phyloP scores from a whole-genome alignment of 2,797 vertebrate species.

The Lepus oiostolus region DNA sequence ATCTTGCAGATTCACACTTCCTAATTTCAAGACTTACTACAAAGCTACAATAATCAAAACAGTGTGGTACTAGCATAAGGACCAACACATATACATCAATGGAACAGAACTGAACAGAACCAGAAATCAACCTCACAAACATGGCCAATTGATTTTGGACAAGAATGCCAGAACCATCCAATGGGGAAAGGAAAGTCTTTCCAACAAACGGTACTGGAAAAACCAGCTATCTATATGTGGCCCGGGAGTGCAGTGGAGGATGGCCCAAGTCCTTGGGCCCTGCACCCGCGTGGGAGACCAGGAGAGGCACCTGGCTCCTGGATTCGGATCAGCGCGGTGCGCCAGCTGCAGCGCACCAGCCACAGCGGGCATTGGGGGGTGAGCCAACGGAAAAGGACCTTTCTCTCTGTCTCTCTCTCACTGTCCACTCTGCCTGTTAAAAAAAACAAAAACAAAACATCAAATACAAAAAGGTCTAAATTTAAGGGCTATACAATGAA shows the following conservation, averaged over 20 bases:
- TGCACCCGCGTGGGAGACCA: no score
- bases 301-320: no score
- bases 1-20: conserved; percentile 15
- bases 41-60: conserved; percentile 46
- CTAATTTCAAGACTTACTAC: neutral
- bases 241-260: no score
- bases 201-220: no score
- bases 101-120: neutral
- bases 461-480: conserved; percentile 1
- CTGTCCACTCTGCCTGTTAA: neutral
- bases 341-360: no score
- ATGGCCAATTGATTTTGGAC: neutral
- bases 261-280: no score
- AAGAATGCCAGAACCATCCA: neutral
- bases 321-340: no score
- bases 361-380: no score
- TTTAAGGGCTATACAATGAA: conserved; percentile 31
- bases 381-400: no score
- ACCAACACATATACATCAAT: neutral
- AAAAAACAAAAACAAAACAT: neutral
- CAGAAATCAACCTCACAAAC: neutral
- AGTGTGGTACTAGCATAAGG: neutral
- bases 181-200: neutral
- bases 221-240: no score
- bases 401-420: no score